Conservation (phyloP, 2,797 vertebrate species). For the Acridotheres tristis region DNA sequence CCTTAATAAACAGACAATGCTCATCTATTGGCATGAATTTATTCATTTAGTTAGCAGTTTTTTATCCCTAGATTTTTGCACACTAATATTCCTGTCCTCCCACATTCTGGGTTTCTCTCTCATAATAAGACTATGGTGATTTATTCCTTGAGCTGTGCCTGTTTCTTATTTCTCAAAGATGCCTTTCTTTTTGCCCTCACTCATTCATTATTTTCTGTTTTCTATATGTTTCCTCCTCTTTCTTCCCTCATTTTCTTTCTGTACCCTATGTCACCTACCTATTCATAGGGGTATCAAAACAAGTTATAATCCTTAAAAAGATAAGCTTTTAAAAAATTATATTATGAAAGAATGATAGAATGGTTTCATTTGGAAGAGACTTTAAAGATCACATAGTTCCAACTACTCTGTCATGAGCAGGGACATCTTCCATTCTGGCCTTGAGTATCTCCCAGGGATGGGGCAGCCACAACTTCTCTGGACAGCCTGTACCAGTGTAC, state of each 20-base stretch:
- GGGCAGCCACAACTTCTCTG: background rate
- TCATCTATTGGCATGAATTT: background rate
- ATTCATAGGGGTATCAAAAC: background rate
- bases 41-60: background rate
- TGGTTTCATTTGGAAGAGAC: background rate
- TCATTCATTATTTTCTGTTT: background rate
- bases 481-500: background rate
- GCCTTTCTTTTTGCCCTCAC: background rate
- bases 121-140: background rate
- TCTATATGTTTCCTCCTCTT: background rate
- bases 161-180: background rate
- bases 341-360: background rate
- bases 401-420: too few relatives aligned
- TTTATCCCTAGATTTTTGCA: background rate
- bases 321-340: background rate
- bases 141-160: background rate
- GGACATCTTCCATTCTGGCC: background rate
- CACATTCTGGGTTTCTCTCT: background rate
- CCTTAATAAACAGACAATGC: conserved; percentile 10
- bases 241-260: background rate
- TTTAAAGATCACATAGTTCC: background rate
- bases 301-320: background rate
- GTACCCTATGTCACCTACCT: background rate
- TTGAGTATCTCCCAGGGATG: background rate
- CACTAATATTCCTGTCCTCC: background rate